Percentiles rank a stretch among this genome's conserved stretches.
These are phyloP conservation scores for Cyprinus carpio DNA, from an alignment of 2,113 vertebrate genomes.

Conservation along the genomic window DNA sequence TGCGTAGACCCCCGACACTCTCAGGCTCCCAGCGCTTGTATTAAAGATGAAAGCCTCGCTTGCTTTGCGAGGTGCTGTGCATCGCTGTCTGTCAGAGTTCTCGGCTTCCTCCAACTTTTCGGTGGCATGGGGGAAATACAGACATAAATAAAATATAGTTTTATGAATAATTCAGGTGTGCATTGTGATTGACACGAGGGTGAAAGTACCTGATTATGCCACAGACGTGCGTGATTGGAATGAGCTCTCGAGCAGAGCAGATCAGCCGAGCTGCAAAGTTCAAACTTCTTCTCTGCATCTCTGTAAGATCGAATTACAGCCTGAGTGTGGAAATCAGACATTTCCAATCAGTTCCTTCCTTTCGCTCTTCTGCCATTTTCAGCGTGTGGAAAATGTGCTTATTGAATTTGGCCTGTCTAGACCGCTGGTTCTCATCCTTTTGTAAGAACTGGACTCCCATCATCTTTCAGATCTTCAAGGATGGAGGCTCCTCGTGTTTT, in stretches of 20 bases:
- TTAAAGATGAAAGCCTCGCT: constrained; percentile 72
- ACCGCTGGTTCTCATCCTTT: not conserved
- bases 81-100: constrained; percentile 70
- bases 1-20: constrained; percentile 60
- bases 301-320: constrained; percentile 39
- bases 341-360: constrained; percentile 8
- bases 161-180: constrained; percentile 77
- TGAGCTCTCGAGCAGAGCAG: constrained; percentile 54
- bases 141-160: constrained; percentile 79
- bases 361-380: constrained; percentile 28
- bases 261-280: constrained; percentile 45
- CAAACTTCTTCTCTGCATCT: constrained; percentile 21
- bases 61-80: constrained; percentile 47
- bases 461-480: not conserved
- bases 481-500: not conserved
- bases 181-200: constrained; percentile 76
- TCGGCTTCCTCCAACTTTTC: constrained; percentile 71
- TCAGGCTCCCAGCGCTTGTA: constrained; percentile 68
- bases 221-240: constrained; percentile 69
- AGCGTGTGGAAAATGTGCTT: not conserved
- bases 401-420: constrained; percentile 6
- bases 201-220: constrained; percentile 74
- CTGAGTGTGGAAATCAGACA: not conserved
- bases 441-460: not conserved
- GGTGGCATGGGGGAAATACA: constrained; percentile 76